Evolutionary conservation across 2,888 invertebrate species (phyloP), one percentile per base, ranked within the genome.

Genomic region (Spisula subtruncata): DNA sequence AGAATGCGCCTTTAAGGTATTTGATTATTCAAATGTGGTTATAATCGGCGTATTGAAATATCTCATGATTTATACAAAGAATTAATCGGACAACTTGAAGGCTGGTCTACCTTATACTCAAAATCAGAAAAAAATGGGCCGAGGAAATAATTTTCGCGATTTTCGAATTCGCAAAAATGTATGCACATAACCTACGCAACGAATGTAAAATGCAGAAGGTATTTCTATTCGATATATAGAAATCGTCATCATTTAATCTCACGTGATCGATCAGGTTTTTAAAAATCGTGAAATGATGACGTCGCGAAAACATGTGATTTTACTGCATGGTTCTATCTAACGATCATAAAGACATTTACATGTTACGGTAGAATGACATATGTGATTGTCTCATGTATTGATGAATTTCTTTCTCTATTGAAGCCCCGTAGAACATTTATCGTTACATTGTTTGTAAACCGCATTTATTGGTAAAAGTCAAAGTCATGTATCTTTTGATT

Each of bases 31-130:
- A 20, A 41, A 41, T 83, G 83, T 83, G 41, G 56, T 83, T 83
- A 83, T 83, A 83, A 83, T 83, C 60, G 60, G 16, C 60, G 54
- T 83, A 83, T 60, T 83, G 60, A 83, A 83, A 83, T 83, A n/a
- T 41, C 16, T 35, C 29, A 35, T 60, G 60, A 83, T 60, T 83
- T 60, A 60, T 83, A 20, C 25, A 25, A 25, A 66, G 60, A 66
- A 66, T 25, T 10, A 66, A 66, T 10, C 20, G 25, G 60, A 25
- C 60, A 8, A 10, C 25, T 66, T 25, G 25, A 25, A 25, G 25
- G 60, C 60, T 66, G 25, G 25, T 66, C 60, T 25, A 66, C 25
- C 60, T 66, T 41, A 41, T 41, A 41, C 41, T 41, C 41, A 41
- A 41, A 41, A 41, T 41, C 2, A 41, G 41, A 41, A 41, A 41